phyloP scores from a whole-genome alignment of 2,888 invertebrate genomes.

The Cepaea hortensis region DNA sequence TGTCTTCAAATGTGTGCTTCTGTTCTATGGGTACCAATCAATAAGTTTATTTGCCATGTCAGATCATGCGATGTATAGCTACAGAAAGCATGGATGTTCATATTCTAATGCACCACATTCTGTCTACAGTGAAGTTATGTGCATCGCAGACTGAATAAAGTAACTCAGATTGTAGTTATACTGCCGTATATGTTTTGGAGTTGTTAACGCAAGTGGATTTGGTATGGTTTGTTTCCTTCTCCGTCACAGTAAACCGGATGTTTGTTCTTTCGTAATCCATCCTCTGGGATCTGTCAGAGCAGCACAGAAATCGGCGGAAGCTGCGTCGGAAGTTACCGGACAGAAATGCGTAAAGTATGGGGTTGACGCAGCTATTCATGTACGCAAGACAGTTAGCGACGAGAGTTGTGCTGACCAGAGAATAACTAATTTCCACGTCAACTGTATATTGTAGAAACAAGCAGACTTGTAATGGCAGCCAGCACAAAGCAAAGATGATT shows the following conservation, averaged over 20 bases:
- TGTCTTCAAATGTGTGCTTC: too few relatives aligned
- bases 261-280: constrained; percentile 69
- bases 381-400: constrained; percentile 82
- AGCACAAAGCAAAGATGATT: constrained; percentile 86
- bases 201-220: constrained; percentile 40
- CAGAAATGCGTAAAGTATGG: constrained; percentile 93
- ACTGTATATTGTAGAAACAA: constrained; percentile 84
- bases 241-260: constrained; percentile 54
- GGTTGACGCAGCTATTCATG: constrained; percentile 95
- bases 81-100: too few relatives aligned
- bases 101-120: too few relatives aligned
- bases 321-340: constrained; percentile 95
- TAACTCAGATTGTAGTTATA: neutral
- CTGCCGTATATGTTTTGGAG: constrained; percentile 42
- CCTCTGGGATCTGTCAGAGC: constrained; percentile 57
- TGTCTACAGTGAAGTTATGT: too few relatives aligned
- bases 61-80: too few relatives aligned
- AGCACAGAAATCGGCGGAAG: constrained; percentile 80
- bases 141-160: too few relatives aligned
- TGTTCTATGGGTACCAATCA: too few relatives aligned
- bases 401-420: constrained; percentile 78
- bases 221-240: constrained; percentile 42
- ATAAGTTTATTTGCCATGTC: too few relatives aligned
- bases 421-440: constrained; percentile 81
- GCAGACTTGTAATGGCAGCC: constrained; percentile 88